Percentiles rank a stretch among this genome's conserved stretches.
These are phyloP conservation scores for Gallirallus australis DNA, from an alignment of 2,797 vertebrate genomes.

Conservation along the genomic window DNA sequence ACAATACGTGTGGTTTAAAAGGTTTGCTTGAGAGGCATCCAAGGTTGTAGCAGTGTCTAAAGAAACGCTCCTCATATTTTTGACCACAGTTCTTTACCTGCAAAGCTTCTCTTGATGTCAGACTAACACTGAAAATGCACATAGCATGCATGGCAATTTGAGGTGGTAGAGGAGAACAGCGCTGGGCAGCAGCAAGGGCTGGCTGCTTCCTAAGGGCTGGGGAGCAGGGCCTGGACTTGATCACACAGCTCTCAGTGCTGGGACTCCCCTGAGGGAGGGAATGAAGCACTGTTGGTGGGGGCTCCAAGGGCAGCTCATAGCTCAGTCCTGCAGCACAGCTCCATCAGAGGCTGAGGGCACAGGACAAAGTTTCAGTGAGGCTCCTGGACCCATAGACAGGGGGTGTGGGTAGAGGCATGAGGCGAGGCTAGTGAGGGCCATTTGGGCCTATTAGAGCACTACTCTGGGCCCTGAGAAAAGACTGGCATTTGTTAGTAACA, in stretches of 20 bases:
- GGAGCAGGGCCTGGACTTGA: accelerated
- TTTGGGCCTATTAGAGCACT: neutral
- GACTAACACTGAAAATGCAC: neutral
- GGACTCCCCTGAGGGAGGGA: too few relatives aligned
- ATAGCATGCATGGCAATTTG: neutral
- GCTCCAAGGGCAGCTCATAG: neutral
- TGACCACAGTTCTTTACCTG: neutral
- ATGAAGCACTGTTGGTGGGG: accelerated
- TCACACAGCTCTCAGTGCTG: neutral
- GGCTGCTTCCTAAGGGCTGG: neutral
- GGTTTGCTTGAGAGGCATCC: neutral
- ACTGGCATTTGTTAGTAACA: neutral
- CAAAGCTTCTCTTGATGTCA: neutral
- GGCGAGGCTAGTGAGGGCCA: too few relatives aligned
- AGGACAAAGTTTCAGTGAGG: neutral
- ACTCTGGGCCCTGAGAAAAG: neutral
- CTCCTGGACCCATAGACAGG: neutral
- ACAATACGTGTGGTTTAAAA: neutral
- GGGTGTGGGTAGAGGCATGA: neutral
- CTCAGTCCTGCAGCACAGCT: neutral
- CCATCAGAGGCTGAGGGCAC: neutral
- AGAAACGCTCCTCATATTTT: neutral
- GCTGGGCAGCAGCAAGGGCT: neutral
- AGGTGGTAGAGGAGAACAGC: neutral
- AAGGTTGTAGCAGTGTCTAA: neutral